Evolutionary conservation across 2,797 vertebrate genomes (phyloP), one percentile per base, ranked within the genome.

Genomic region (Molossus alvarezi): DNA sequence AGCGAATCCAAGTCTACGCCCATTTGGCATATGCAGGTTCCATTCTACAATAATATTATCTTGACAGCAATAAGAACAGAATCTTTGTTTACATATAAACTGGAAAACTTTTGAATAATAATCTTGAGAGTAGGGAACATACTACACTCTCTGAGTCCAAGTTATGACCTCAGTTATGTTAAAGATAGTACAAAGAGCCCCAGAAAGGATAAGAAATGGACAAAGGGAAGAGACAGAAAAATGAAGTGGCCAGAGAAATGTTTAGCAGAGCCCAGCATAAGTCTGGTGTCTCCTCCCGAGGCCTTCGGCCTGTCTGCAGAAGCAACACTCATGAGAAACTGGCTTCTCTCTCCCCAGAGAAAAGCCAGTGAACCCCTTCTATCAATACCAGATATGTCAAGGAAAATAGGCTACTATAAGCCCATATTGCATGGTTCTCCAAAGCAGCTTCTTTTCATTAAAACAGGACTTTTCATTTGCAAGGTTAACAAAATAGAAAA

Each of bases 31-130:
- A 65, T 48, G 71, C 55, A 90, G 3, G 33, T 89, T 45, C 83
- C 80, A 57, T 93, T 82, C 76, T 81, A 51, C 73, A 89, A 91
- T 92, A 87, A 90, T 92, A 94, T 91, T 96, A 93, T 96, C 87
- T 88, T 65, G 21, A 84, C 65, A 69, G 80, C 58, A 89, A 72
- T 95, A 96, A 84, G 55, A 88, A 82, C 75, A 91, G 76, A 85
- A 23, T 62, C 90, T 96, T 92, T 96, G 89, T 96, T 97, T 97
- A 96, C 62, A 85, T 89, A 57, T 25, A 89, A 88, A n/a, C 21
- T 67, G 67, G 76, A 97, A 89, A 94, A 82, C 21, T 97, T 95
- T 86, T 89, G 95, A 97, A 89, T 93, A 82, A 92, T 86, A 91
- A 94, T 95, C 88, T 92, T 87, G 57, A 89, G 33, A 77, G 90